These are phyloP conservation scores for Geotrypetes seraphini DNA, from an alignment of 2,797 vertebrate species.

Conservation along the genomic window DNA sequence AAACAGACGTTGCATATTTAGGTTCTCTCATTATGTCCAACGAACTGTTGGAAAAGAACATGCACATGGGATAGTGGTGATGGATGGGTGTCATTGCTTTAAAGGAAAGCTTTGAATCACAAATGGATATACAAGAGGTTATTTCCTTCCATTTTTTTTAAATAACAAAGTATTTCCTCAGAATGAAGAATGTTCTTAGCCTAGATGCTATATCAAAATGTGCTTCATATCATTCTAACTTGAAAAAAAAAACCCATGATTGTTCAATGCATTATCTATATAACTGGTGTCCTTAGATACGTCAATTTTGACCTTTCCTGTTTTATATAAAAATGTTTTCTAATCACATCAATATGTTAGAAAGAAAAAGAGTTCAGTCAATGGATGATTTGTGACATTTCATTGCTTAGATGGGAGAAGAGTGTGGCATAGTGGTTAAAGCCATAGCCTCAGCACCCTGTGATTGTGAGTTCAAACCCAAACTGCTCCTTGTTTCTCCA, in stretches of 20 bases:
- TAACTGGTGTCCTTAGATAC: constrained; percentile 25
- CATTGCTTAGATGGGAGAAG: too few species aligned
- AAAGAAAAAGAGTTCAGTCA: too few species aligned
- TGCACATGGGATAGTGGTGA: constrained; percentile 27
- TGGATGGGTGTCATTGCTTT: constrained; percentile 46
- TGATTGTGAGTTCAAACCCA: too few species aligned
- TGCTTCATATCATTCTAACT: constrained; percentile 22
- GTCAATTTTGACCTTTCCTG: constrained; percentile 34
- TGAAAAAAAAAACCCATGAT: constrained; percentile 32
- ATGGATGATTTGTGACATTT: too few species aligned
- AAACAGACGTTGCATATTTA: constrained; percentile 29
- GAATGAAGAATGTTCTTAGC: constrained; percentile 42
- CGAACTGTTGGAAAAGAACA: constrained; percentile 22
- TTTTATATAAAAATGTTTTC: constrained; percentile 7
- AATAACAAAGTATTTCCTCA: constrained; percentile 39
- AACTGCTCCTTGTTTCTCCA: too few species aligned
- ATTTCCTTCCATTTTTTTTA: constrained; percentile 53
- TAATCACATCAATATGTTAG: constrained; percentile 5
- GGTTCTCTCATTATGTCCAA: constrained; percentile 20
- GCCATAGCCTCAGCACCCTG: too few species aligned
- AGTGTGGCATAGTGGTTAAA: too few species aligned
- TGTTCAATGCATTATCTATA: constrained; percentile 24
- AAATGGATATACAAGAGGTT: constrained; percentile 36
- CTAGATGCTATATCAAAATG: constrained; percentile 34
- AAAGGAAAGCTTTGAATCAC: constrained; percentile 52